Base-by-base conservation (phyloP, 2,888 invertebrate genomes). In the Noctuana brunneofusca region DNA sequence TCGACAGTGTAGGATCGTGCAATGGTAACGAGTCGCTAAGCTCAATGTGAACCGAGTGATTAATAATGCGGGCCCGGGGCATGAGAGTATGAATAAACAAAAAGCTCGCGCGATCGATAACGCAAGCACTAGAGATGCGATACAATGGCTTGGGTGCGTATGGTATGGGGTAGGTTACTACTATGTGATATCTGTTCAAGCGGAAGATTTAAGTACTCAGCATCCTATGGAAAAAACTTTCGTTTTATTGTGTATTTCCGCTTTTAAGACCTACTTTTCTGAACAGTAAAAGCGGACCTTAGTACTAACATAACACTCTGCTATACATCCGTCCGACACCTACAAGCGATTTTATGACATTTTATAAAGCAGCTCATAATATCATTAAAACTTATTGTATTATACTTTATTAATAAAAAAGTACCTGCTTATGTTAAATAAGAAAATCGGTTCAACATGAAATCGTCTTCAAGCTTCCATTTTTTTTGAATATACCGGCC, bases 1-100 rank as follows among this genome's bases (percentile, higher is more conserved):
- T 71, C 71, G 69, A 71, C 71, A 20, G 72, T 76, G 74, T 80
- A 80, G 81, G 55, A 41, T 81, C 71, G 78, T 72, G 64, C 68
- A 57, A 35, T 48, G 54, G 69, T 68, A 75, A 78, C 77, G 67
- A 72, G 41, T 35, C 35, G 35, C 35, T 35, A 35, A 35, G 70
- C 77, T 73, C 74, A 71, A 41, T 63, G 56, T 30, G 53, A 41
- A 50, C 11, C 54, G 54, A 46, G 56, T 62, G 59, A 54, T 66
- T 66, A 60, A 60, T 64, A 64, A 66, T 49, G 64, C 54, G 58
- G 48, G 54, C 54, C 54, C 53, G 22, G 32, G 41, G 30, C 62
- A 41, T 27, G 54, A 54, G 57, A 49, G 62, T 62, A 58, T 24
- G 54, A 55, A 58, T 58, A 55, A 53, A 58, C 55, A 59, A 38